Evolutionary conservation across 2,113 vertebrate genomes (phyloP), one percentile per base, ranked within the genome.

Genomic region (Limnothrissa miodon): DNA sequence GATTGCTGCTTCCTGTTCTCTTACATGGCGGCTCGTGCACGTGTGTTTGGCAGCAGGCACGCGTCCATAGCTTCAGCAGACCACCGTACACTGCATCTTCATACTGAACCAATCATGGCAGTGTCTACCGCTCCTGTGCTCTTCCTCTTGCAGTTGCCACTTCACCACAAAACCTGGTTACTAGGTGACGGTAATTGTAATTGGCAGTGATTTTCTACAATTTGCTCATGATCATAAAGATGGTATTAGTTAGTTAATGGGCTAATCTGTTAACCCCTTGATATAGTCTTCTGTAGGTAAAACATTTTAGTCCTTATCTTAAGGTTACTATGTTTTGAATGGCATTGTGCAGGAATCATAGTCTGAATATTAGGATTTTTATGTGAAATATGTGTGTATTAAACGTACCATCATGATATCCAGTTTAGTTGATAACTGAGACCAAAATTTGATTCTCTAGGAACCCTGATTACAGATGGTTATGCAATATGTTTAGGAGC

Each of bases 1-100:
- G 21, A 80, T 53, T 78, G 81, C 83, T 39, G 86, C 86, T 86
- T 85, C 83, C 85, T 87, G 87, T 88, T 85, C 83, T 59, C 85
- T 74, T 78, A 86, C 86, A 80, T 81, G 80, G 80, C 74, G 2
- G 88, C 82, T 82, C 86, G 87, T 81, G 39, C 82, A 19, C 87
- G 87, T 53, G 62, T 62, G 80, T 80, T 74, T 45, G 45, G n/a
- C 4, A 5, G 83, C 81, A 51, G 45, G 83, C 23, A 62, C 84
- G 87, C 82, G 85, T 86, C 33, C 78, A n/a, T 17, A 21, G 53
- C 80, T 59, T 82, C 82, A 86, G 80, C 84, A 81, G 2, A 74
- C 33, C 29, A 74, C 66, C 66, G 66, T 36, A 13, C 62, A 70
- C 62, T 70, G 66, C 66, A 39, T 74, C 66, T 17, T 36, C 11